A percentile compares a stretch with the other conserved stretches of the same genome.
These are phyloP conservation scores for Tympanuchus pallidicinctus DNA, from an alignment of 2,113 vertebrate genomes.

Conservation along the genomic window DNA sequence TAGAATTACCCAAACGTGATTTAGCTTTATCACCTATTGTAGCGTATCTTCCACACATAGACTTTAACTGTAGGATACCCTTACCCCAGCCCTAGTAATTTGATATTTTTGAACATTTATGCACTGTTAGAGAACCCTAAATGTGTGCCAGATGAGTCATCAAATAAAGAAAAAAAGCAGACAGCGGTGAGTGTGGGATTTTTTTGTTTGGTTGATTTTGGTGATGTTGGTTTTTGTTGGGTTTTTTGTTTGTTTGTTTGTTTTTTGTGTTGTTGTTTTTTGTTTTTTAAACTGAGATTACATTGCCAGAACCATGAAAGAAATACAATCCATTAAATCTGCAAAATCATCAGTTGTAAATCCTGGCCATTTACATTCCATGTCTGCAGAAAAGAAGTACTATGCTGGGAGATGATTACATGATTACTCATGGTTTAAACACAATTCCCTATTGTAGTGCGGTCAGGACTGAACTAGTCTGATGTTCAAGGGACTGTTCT, in stretches of 20 bases:
- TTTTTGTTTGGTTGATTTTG: background rate
- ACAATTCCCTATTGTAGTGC: slow-evolving; percentile 63
- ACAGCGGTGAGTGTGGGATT: background rate
- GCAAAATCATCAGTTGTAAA: slow-evolving; percentile 60
- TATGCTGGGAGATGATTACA: slow-evolving; percentile 62
- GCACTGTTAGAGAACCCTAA: background rate
- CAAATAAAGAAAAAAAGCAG: slow-evolving; percentile 33
- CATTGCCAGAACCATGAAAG: slow-evolving; percentile 51
- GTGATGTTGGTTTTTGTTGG: background rate
- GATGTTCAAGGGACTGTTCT: slow-evolving; percentile 42
- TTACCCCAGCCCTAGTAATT: background rate
- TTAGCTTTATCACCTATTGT: background rate
- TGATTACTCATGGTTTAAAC: slow-evolving; percentile 65
- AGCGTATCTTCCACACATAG: slow-evolving; percentile 2
- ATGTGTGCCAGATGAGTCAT: background rate
- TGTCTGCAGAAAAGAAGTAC: slow-evolving; percentile 54
- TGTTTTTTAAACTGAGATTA: slow-evolving; percentile 5
- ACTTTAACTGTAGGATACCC: background rate
- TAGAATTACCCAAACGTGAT: background rate
- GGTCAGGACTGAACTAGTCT: slow-evolving; percentile 67
- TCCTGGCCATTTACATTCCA: slow-evolving; percentile 57
- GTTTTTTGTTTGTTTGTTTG: background rate
- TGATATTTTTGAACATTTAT: background rate
- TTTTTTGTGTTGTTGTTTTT: background rate
- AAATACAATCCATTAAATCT: slow-evolving; percentile 63